Evolutionary conservation across 2,888 invertebrate species (phyloP), one percentile per base, ranked within the genome.

Genomic region (Trypoxylon attenuatum): DNA sequence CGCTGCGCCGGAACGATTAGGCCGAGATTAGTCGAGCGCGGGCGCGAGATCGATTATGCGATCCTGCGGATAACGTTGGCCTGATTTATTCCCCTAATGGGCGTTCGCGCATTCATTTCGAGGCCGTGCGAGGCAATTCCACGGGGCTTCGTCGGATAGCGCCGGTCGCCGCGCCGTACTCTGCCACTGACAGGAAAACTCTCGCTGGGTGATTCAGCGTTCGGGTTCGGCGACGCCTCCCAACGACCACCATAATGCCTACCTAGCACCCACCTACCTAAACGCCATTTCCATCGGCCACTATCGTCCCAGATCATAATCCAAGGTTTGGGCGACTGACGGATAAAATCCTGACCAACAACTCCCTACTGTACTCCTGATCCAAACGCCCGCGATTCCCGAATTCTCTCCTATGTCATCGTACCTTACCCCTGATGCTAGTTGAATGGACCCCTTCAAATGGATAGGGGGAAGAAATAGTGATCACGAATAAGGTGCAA

Each of bases 31-130:
- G 74, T 65, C 47, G 59, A 47, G 55, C 63, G 67, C 72, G n/a
- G n/a, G 33, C 33, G 65, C 70, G 79, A 82, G 81, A 85, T 85
- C 84, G 84, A 86, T 86, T 81, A 82, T 83, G 81, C 81, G 81
- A 82, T 82, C 74, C 86, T 86, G 86, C 77, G 84, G 84, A 84
- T 86, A 86, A 85, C 85, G 80, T 84, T 82, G 73, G 81, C 78
- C 86, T 86, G 86, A 86, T 86, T 87, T 87, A 86, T 86, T 86
- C 83, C 84, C 85, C 82, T 85, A 85, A 86, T 86, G 86, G 87
- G 86, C 86, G 86, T 86, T 85, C 81, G 86, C 82, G 85, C 84
- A 86, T 86, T 86, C 85, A 86, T 86, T 86, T 86, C 78, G 76
- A 72, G 76, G 78, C 74, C 80, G 82, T 78, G 79, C 82, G 82